These are phyloP conservation scores for Cancer borealis DNA, from an alignment of 2,888 invertebrate genomes.

Conservation along the genomic window DNA sequence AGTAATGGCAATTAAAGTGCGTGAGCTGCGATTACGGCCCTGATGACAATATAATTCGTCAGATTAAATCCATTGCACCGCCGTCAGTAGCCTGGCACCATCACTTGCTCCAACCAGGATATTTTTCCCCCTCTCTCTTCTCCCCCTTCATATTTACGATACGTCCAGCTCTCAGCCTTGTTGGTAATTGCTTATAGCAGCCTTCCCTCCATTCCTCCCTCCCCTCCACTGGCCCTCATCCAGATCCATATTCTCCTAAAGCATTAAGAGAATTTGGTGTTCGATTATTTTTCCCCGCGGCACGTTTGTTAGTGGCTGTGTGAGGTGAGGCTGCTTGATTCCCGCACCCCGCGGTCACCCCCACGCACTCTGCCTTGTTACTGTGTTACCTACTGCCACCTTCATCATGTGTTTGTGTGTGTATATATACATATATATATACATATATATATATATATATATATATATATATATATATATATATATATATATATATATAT, in stretches of 20 bases:
- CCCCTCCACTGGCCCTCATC: not conserved
- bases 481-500: constrained; percentile 27
- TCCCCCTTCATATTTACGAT: constrained; percentile 33
- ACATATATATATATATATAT: constrained; percentile 39
- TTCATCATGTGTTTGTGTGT: not conserved
- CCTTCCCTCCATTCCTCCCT: constrained; percentile 31
- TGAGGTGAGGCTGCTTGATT: constrained; percentile 37
- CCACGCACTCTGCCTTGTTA: constrained; percentile 37
- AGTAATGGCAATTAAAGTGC: constrained; percentile 75
- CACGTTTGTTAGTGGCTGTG: not conserved
- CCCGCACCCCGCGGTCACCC: constrained; percentile 36
- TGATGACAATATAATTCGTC: constrained; percentile 75
- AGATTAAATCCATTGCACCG: constrained; percentile 69
- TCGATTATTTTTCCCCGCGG: not conserved
- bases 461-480: constrained; percentile 21
- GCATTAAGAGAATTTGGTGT: not conserved
- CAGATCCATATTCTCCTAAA: not conserved
- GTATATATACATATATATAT: constrained; percentile 14
- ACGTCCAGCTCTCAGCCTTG: constrained; percentile 40
- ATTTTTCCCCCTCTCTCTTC: constrained; percentile 45
- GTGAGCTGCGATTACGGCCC: constrained; percentile 71
- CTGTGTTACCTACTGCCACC: not conserved
- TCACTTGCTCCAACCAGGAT: constrained; percentile 42
- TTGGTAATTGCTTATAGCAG: constrained; percentile 31
- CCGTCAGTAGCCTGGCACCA: constrained; percentile 47